These are phyloP conservation scores for Epizoanthus fatuus DNA, from an alignment of 92 coral and sea anemone species.

Conservation along the genomic window DNA sequence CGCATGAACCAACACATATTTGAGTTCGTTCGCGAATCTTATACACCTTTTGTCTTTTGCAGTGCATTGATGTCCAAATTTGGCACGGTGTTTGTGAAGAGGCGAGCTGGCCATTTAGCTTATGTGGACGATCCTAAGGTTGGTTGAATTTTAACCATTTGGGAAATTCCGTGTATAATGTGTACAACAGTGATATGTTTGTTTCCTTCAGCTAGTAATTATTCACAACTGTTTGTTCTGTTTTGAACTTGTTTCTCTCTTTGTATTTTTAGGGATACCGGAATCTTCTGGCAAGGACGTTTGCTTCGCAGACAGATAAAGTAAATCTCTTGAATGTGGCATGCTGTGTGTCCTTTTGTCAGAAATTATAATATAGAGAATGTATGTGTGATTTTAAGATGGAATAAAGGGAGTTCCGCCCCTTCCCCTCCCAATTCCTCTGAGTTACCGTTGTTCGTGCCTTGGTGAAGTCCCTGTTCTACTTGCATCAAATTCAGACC, in stretches of 20 bases:
- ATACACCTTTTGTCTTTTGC: neutral
- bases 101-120: constrained; percentile 88
- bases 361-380: neutral
- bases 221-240: neutral
- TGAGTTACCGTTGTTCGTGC: too few relatives aligned
- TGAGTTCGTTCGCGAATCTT: too few relatives aligned
- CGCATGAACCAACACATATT: too few relatives aligned
- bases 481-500: too few relatives aligned
- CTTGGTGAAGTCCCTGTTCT: too few relatives aligned
- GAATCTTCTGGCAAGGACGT: constrained; percentile 94
- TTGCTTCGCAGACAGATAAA: constrained; percentile 95
- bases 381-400: neutral
- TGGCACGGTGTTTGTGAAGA: constrained; percentile 94
- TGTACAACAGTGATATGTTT: neutral
- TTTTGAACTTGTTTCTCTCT: neutral
- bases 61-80: constrained; percentile 74
- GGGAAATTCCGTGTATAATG: too few relatives aligned
- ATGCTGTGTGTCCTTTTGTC: neutral
- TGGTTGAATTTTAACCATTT: neutral
- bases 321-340: constrained; percentile 36
- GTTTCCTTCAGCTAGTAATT: neutral
- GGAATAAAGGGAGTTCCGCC: too few relatives aligned
- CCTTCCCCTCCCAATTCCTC: too few relatives aligned
- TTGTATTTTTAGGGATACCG: constrained; percentile 86
- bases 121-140: constrained; percentile 98